phyloP scores from a whole-genome alignment of 1,140 invertebrate species.

The Anagrus nilaparvatae region DNA sequence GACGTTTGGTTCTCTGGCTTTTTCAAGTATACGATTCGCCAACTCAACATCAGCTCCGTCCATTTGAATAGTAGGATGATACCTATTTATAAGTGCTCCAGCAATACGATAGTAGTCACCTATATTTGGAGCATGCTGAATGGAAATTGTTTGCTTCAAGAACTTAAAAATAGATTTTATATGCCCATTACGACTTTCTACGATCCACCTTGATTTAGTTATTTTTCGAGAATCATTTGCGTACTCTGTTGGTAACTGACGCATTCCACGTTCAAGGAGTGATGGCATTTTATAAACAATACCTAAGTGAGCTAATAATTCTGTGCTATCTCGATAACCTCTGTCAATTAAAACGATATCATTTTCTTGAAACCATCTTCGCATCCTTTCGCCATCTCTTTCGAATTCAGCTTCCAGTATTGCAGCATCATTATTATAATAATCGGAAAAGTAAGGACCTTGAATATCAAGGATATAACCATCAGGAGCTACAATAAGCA shows the following conservation, averaged over 20 bases:
- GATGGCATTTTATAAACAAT: conserved; percentile 7
- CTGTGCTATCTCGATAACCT: conserved; percentile 3
- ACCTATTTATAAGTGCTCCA: conserved; percentile 7
- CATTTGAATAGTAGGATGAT: conserved; percentile 6
- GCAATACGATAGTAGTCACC: conserved; percentile 8
- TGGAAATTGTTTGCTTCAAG: no score
- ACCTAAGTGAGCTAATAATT: conserved; percentile 1
- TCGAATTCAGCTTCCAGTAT: not conserved
- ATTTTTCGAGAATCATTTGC: conserved; percentile 9
- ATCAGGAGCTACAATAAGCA: conserved; percentile 9
- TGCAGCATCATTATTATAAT: conserved; percentile 2
- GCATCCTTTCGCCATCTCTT: not conserved
- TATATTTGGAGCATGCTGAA: conserved; percentile 3
- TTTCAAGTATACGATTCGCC: conserved; percentile 4
- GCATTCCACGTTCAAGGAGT: not conserved
- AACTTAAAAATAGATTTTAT: conserved; percentile 5
- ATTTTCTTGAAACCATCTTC: conserved; percentile 4
- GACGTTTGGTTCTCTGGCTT: no score
- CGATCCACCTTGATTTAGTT: conserved; percentile 7
- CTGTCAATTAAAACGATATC: conserved; percentile 4
- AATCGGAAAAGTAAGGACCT: conserved; percentile 4
- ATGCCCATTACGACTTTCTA: conserved; percentile 15
- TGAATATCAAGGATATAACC: conserved; percentile 12
- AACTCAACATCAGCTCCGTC: conserved; percentile 7
- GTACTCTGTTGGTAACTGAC: conserved; percentile 7